Evolutionary conservation across 1,140 invertebrate species (phyloP), one percentile per base, ranked within the genome.

Genomic region (Bilobella aurantiaca): DNA sequence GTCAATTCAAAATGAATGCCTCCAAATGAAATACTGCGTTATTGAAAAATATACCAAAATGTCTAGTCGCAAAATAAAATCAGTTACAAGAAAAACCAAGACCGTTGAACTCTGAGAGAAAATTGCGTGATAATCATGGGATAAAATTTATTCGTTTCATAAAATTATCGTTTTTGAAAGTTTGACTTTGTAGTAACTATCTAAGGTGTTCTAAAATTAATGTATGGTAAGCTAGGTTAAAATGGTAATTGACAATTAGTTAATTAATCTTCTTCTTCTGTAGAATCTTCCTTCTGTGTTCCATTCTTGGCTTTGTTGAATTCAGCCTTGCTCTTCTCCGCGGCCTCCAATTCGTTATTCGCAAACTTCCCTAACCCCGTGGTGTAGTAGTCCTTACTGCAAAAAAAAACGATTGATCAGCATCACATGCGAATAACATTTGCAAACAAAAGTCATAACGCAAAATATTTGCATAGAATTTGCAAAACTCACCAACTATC

Each of bases 401-500:
- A 53, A 53, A 23, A 18, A 12, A 53, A 53, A 53, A 53, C 14
- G 25, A 53, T 53, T 8, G 23, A 8, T 5, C 8, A 53, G 5
- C 5, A 14, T 53, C 5, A 5, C 14, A 53, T 16, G 25, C 5
- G 49, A 53, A 53, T 16, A 23, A 3, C 5, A 53, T 12, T 53
- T 12, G 8, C 12, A 53, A 23, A 23, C 14, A 23, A 53, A 16
- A 23, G 49, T 16, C 5, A 53, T 23, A 42, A n/a, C 8, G 8
- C 8, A n/a, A n/a, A 42, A 42, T n/a, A 8, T 53, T 16, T 16
- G 14, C 3, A 12, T 18, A 14, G 23, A 5, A 5, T 16, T 42
- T 62, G 59, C 12, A 18, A 8, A 62, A 46, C 59, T 62, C 46
- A 62, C 59, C 59, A 62, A 53, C 25, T 8, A 3, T 37, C 59